phyloP scores from a whole-genome alignment of 2,113 vertebrate species.

The Callaeas wilsoni region DNA sequence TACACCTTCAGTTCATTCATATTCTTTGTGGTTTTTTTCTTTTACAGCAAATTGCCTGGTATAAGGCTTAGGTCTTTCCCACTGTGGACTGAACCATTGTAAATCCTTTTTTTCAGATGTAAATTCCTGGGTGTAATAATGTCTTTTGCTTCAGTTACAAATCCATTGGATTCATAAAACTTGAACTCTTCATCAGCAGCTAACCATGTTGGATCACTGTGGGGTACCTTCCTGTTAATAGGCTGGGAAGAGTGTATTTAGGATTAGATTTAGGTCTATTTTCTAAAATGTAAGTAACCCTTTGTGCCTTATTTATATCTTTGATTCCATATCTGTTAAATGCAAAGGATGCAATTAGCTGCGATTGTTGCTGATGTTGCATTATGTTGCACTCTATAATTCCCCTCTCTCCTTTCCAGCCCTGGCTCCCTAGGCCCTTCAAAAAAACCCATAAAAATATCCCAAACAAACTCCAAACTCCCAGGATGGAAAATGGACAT shows the following conservation, averaged over 20 bases:
- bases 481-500: not conserved
- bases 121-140: not conserved
- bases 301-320: not conserved
- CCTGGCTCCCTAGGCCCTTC: not conserved
- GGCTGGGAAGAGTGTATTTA: not conserved
- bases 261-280: not conserved
- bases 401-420: not conserved
- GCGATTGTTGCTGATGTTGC: not conserved
- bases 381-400: not conserved
- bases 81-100: accelerated
- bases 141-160: not conserved
- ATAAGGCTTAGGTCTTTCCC: not conserved
- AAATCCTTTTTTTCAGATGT: not conserved
- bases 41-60: not conserved
- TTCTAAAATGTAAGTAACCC: not conserved
- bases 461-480: not conserved
- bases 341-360: not conserved
- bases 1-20: not conserved
- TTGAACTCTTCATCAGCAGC: not conserved
- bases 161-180: not conserved
- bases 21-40: not conserved
- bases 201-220: not conserved
- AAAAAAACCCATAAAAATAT: not conserved
- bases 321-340: not conserved
- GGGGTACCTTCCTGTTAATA: not conserved